A percentile compares a stretch with the other conserved stretches of the same genome.
These are phyloP conservation scores for Caenorhabditis sinica DNA, from an alignment of 2,888 invertebrate genomes.

Conservation along the genomic window DNA sequence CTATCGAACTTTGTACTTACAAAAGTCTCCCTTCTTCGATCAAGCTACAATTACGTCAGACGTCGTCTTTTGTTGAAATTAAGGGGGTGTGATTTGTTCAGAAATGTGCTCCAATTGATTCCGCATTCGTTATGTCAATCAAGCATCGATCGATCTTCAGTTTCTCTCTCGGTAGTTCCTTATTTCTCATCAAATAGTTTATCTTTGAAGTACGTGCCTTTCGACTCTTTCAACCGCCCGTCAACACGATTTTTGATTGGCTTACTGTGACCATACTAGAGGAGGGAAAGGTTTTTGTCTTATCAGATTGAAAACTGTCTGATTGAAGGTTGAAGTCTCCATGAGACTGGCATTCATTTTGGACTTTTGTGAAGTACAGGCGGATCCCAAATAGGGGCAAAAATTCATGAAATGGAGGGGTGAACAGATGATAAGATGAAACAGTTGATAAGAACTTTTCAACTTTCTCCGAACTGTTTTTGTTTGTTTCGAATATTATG, in stretches of 20 bases:
- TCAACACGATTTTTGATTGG: constrained; percentile 24
- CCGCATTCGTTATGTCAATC: constrained; percentile 15
- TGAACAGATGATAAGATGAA: constrained; percentile 18
- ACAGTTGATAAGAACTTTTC: constrained; percentile 16
- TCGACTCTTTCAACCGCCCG: background rate
- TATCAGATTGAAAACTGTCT: background rate
- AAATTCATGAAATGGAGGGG: background rate
- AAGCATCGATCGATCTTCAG: constrained; percentile 22
- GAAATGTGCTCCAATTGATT: constrained; percentile 17
- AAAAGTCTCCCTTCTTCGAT: background rate
- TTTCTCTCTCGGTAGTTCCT: constrained; percentile 27
- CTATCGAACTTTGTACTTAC: constrained; percentile 11
- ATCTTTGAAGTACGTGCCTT: constrained; percentile 40
- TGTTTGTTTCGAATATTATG: constrained; percentile 16
- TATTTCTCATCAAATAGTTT: constrained; percentile 28
- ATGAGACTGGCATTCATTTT: constrained; percentile 16
- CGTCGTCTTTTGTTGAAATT: constrained; percentile 13
- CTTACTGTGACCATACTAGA: constrained; percentile 28
- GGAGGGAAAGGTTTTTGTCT: background rate
- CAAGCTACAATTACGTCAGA: constrained; percentile 41
- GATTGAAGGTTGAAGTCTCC: constrained; percentile 27
- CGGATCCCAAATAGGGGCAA: constrained; percentile 22
- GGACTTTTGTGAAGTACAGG: constrained; percentile 15
- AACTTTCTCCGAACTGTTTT: constrained; percentile 7
- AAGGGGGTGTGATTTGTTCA: constrained; percentile 29